Evolutionary conservation across 2,888 invertebrate species (phyloP), one percentile per base, ranked within the genome.

Genomic region (Diploptera punctata): DNA sequence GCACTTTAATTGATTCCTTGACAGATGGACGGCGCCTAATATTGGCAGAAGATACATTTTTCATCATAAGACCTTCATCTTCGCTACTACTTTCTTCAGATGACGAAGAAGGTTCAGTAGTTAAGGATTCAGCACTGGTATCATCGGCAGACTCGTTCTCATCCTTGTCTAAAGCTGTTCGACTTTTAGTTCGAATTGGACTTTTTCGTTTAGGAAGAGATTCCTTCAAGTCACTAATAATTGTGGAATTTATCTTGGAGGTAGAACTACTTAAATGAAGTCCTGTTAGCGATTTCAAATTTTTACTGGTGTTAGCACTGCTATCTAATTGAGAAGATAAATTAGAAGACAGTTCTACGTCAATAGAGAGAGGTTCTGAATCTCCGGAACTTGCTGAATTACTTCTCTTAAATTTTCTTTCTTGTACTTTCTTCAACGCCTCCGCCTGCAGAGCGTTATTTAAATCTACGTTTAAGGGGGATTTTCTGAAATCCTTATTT

Each of bases 401-500:
- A 16, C 70, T 73, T 29, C 70, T 24, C 2, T 44, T 67, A 3
- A 67, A 24, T 13, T 47, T 67, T 10, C 67, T 60, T 38, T 49
- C 70, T 74, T 82, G 81, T 38, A 86, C 85, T 78, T 85, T 85
- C 18, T 81, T 83, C 1, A 86, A 86, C 62, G 80, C 62, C 77
- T 77, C 38, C 74, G 77, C 76, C 77, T 77, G 60, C 79, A 78
- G 72, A 77, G 78, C 77, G 67, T 82, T 83, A 16, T 82, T 82
- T 29, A 81, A 81, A 38, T 85, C 84, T 83, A 91, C 90, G 81
- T 92, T 93, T 16, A 92, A 80, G 0, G 89, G 89, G 0, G 92
- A 92, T 80, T 93, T 92, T 43, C 92, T 84, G 77, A 91, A 91
- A 80, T 91, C 91, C 82, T 92, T 92, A 80, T 92, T 92, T 24